A percentile compares a stretch with the other conserved stretches of the same genome.
These are phyloP conservation scores for Vulpes vulpes DNA, from an alignment of 2,113 vertebrate species.

Conservation along the genomic window DNA sequence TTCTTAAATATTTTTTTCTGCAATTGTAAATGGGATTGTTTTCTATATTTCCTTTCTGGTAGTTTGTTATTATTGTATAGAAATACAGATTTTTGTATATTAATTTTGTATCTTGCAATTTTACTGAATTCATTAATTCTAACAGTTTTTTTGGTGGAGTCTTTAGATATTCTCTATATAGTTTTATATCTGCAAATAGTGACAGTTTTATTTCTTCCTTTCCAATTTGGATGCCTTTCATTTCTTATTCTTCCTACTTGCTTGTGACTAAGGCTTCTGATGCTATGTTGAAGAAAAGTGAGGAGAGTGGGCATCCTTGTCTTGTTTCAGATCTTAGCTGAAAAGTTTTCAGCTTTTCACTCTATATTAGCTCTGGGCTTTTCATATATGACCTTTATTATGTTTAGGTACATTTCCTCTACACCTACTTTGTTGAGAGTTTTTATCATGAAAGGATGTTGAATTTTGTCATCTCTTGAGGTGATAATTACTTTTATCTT, in stretches of 20 bases:
- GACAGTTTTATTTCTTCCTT: neutral
- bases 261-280: neutral
- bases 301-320: neutral
- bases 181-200: neutral
- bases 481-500: neutral
- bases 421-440: neutral
- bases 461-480: neutral
- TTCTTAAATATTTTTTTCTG: neutral
- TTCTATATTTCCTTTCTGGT: neutral
- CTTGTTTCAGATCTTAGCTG: too few species aligned
- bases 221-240: neutral
- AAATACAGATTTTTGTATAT: neutral
- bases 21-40: neutral
- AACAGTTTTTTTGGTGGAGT: neutral
- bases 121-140: neutral
- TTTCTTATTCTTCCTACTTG: neutral
- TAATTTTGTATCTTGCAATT: neutral
- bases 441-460: neutral
- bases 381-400: neutral
- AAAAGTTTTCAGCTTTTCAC: neutral
- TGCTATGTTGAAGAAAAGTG: neutral
- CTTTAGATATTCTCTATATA: neutral
- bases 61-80: neutral
- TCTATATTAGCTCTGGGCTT: neutral
- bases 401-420: neutral